Percentiles rank a stretch among this genome's conserved stretches.
Conservation (phyloP, 2,888 invertebrate species). For the Parelbella ahira region DNA sequence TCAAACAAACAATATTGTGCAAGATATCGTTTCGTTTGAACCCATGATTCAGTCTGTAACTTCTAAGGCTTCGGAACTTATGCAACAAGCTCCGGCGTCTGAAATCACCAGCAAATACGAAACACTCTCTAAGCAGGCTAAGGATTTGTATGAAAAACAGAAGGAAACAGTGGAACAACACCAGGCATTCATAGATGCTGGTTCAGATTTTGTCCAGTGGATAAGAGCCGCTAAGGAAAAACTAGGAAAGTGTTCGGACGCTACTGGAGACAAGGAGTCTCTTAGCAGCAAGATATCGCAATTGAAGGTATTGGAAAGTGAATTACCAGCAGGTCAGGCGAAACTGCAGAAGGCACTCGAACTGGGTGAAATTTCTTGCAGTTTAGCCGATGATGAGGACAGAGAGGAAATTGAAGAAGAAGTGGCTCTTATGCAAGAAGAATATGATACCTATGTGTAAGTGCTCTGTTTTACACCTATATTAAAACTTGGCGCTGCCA, state of each 20-base stretch:
- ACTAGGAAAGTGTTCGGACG: constrained; percentile 94
- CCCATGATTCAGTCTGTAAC: constrained; percentile 98
- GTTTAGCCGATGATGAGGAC: constrained; percentile 91
- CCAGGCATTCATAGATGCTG: constrained; percentile 94
- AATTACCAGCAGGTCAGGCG: constrained; percentile 89
- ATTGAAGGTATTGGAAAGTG: constrained; percentile 90
- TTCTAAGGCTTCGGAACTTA: constrained; percentile 94
- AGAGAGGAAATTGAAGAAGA: constrained; percentile 95
- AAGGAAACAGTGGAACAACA: constrained; percentile 94
- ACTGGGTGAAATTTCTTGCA: constrained; percentile 92
- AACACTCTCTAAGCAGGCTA: constrained; percentile 93
- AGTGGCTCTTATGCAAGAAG: constrained; percentile 93
- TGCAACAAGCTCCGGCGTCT: constrained; percentile 94
- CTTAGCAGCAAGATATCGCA: constrained; percentile 92
- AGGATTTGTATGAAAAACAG: constrained; percentile 92
- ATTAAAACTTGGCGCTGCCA: no score
- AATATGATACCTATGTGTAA: constrained; percentile 91
- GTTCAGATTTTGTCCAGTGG: constrained; percentile 96
- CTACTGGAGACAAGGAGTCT: constrained; percentile 94
- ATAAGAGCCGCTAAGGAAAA: constrained; percentile 94
- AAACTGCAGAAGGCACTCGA: constrained; percentile 91
- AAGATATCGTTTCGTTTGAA: constrained; percentile 97
- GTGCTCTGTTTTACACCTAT: no score
- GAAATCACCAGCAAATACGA: constrained; percentile 96
- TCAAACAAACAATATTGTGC: constrained; percentile 96